A percentile compares a stretch with the other conserved stretches of the same genome.
Evolutionary conservation across 2,888 invertebrate genomes (phyloP).

Genomic region (Icerya purchasi): DNA sequence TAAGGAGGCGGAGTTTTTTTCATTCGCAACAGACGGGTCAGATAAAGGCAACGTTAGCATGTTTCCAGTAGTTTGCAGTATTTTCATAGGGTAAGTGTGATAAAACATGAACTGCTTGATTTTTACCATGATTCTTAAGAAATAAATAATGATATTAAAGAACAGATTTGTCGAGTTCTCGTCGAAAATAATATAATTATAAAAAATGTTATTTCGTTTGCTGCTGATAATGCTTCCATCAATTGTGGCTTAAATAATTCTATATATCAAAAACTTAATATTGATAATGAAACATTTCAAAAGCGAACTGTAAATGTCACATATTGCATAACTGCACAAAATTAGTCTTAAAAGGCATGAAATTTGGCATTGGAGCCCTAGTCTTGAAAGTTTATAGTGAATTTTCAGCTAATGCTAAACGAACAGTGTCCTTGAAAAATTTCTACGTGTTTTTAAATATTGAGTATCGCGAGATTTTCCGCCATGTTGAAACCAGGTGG

Average conservation of each 20-base stretch:
- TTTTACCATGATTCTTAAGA: not conserved
- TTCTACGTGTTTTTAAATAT: conserved; percentile 17
- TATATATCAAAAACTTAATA: conserved; percentile 4
- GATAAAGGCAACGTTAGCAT: not conserved
- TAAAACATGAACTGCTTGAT: not conserved
- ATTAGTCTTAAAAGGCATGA: conserved; percentile 17
- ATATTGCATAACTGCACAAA: conserved; percentile 17
- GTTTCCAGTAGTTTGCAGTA: not conserved
- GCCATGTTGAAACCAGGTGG: conserved; percentile 17
- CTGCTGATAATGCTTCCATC: conserved; percentile 10
- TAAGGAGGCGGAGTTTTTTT: not conserved
- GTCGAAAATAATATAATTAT: not conserved
- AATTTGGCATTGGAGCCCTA: conserved; percentile 19
- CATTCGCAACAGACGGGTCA: not conserved
- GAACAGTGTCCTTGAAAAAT: conserved; percentile 15
- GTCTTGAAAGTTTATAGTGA: conserved; percentile 19
- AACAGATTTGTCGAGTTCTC: not conserved
- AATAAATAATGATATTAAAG: not conserved
- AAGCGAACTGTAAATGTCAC: conserved; percentile 18
- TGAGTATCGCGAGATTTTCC: conserved; percentile 16
- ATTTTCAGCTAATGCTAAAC: conserved; percentile 18
- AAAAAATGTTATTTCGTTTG: conserved; percentile 1
- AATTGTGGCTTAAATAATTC: conserved; percentile 7
- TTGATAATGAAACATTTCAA: conserved; percentile 5
- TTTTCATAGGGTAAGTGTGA: no score